Evolutionary conservation across 1,140 invertebrate species (phyloP).

Genomic region (Camponotus pennsylvanicus): DNA sequence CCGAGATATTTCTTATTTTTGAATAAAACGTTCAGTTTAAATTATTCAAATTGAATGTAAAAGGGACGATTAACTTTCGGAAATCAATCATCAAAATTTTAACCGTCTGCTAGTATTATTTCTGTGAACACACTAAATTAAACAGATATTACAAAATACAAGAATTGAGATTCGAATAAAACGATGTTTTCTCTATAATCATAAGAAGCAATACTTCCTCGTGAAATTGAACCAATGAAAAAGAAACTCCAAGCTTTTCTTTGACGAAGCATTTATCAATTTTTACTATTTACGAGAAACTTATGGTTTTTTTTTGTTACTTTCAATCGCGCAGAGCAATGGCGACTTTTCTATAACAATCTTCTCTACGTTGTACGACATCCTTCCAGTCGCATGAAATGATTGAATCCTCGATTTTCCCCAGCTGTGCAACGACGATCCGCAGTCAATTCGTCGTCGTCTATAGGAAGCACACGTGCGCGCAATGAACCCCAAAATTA

Average conservation of each 20-base stretch:
- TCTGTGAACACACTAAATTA: neutral
- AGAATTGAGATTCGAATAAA: conserved; percentile 18
- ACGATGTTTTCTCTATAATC: conserved; percentile 10
- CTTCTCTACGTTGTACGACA: neutral
- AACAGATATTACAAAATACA: neutral
- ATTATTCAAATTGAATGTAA: neutral
- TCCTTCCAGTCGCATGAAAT: neutral
- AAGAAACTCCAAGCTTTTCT: neutral
- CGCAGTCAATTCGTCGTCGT: conserved; percentile 26
- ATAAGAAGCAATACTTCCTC: conserved; percentile 18
- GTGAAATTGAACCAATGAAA: conserved; percentile 25
- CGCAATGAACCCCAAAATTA: conserved; percentile 47
- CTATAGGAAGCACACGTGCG: conserved; percentile 28
- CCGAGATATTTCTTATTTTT: neutral
- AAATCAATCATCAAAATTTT: neutral
- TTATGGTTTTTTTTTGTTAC: neutral
- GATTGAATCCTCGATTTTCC: conserved; percentile 31
- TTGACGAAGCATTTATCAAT: neutral
- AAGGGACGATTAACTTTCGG: neutral
- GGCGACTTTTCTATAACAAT: neutral
- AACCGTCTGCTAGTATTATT: neutral
- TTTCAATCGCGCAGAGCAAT: neutral
- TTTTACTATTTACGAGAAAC: neutral
- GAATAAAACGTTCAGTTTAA: neutral
- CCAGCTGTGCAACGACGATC: conserved; percentile 2